These are phyloP conservation scores for Bubo bubo DNA, from an alignment of 2,113 vertebrate genomes.

Conservation along the genomic window DNA sequence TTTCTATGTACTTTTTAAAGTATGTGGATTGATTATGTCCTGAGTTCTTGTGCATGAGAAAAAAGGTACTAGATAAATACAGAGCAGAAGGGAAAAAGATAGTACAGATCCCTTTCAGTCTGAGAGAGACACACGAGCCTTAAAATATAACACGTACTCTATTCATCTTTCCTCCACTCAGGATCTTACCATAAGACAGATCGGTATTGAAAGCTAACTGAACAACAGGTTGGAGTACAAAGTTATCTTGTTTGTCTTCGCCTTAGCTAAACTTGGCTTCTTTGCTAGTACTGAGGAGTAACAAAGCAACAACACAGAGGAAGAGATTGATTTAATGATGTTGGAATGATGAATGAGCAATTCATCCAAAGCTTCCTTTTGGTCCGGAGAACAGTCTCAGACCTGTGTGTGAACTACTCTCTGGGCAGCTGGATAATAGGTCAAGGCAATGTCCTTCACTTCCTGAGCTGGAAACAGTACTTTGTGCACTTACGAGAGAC, in stretches of 20 bases:
- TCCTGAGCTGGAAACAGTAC: conserved; percentile 70
- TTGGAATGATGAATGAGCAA: conserved; percentile 77
- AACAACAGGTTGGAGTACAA: conserved; percentile 71
- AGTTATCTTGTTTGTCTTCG: conserved; percentile 78
- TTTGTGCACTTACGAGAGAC: conserved; percentile 73
- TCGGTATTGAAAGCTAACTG: conserved; percentile 68
- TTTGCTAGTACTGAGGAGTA: conserved; percentile 65
- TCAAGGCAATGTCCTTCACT: conserved; percentile 76
- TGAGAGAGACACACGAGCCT: conserved; percentile 28
- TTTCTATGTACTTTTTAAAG: neutral
- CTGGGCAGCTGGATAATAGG: conserved; percentile 79
- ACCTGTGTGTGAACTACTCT: conserved; percentile 75
- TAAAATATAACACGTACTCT: conserved; percentile 67
- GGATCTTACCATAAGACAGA: conserved; percentile 65
- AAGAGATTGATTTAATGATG: conserved; percentile 73
- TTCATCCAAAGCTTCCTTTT: conserved; percentile 79
- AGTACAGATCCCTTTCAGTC: conserved; percentile 53
- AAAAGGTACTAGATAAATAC: conserved; percentile 40
- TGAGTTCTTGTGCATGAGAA: conserved; percentile 13
- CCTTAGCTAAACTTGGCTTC: conserved; percentile 70
- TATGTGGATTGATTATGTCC: conserved; percentile 5
- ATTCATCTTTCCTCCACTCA: conserved; percentile 71
- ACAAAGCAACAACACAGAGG: conserved; percentile 74
- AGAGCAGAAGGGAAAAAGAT: conserved; percentile 26
- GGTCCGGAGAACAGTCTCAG: conserved; percentile 71